phyloP scores from a whole-genome alignment of 2,113 vertebrate species.

The Azemiops feae region DNA sequence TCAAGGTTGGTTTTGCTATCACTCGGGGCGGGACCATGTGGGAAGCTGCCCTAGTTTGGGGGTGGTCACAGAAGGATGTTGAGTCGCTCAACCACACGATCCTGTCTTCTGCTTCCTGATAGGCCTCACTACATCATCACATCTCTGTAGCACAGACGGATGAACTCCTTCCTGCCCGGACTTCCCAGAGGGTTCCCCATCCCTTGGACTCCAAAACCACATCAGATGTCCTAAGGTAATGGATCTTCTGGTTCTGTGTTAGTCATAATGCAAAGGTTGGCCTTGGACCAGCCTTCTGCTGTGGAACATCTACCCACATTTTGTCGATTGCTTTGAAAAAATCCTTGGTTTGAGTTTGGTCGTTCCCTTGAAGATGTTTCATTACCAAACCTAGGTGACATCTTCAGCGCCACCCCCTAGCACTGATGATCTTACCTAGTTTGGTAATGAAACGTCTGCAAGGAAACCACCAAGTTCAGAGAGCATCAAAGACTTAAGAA shows the following conservation, averaged over 20 bases:
- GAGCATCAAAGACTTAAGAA: too few species aligned
- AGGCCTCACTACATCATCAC: conserved; percentile 97
- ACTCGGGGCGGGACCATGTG: background rate
- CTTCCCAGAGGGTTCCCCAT: conserved; percentile 86
- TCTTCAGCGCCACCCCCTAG: too few species aligned
- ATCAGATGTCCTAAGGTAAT: conserved; percentile 96
- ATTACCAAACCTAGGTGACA: too few species aligned
- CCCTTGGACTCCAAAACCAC: conserved; percentile 98
- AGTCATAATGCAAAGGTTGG: background rate
- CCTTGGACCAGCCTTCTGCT: background rate
- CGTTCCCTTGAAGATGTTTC: background rate
- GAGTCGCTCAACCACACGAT: background rate
- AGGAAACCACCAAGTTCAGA: too few species aligned
- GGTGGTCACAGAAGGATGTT: background rate
- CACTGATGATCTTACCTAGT: too few species aligned
- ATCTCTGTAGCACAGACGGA: conserved; percentile 93
- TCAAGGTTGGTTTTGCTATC: conserved; percentile 80
- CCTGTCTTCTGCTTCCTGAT: conserved; percentile 23
- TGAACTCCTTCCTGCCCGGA: conserved; percentile 87
- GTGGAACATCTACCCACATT: background rate
- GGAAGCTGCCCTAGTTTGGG: background rate
- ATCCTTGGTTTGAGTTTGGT: background rate
- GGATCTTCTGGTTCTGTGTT: background rate
- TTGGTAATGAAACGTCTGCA: too few species aligned
- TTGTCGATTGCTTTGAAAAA: background rate